Conservation (phyloP, 2,888 invertebrate genomes). For the Bimastos eiseni region DNA sequence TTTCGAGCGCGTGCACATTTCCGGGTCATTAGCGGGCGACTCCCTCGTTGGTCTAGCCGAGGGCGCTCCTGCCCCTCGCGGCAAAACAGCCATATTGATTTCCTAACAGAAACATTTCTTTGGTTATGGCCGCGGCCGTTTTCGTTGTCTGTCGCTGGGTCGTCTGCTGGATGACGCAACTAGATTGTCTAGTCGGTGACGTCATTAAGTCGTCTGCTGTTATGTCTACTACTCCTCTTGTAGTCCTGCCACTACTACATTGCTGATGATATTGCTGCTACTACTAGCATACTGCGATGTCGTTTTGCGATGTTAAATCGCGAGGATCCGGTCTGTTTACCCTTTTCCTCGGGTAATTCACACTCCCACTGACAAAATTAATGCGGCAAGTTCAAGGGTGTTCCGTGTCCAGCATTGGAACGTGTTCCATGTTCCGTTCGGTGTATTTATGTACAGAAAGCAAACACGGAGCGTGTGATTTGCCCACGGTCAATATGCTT, state of each 20-base stretch:
- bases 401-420: neutral
- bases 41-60: neutral
- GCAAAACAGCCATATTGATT: conserved; percentile 4
- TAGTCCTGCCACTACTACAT: too few species aligned
- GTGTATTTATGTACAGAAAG: neutral
- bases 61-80: neutral
- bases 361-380: neutral
- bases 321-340: too few species aligned
- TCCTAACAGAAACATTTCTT: neutral
- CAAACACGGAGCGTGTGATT: neutral
- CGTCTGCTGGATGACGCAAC: neutral
- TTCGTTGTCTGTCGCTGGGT: neutral
- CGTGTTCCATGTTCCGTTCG: neutral
- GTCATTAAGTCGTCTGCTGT: neutral
- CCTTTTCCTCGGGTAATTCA: neutral
- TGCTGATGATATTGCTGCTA: too few species aligned
- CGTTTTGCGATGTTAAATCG: too few species aligned
- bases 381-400: neutral
- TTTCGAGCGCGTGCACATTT: neutral
- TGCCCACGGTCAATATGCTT: too few species aligned
- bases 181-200: neutral
- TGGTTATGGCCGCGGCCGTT: neutral
- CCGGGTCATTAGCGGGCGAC: neutral
- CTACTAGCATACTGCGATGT: neutral
- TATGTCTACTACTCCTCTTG: too few species aligned